Evolutionary conservation across 2,113 vertebrate species (phyloP).

Genomic region (Chauna torquata): DNA sequence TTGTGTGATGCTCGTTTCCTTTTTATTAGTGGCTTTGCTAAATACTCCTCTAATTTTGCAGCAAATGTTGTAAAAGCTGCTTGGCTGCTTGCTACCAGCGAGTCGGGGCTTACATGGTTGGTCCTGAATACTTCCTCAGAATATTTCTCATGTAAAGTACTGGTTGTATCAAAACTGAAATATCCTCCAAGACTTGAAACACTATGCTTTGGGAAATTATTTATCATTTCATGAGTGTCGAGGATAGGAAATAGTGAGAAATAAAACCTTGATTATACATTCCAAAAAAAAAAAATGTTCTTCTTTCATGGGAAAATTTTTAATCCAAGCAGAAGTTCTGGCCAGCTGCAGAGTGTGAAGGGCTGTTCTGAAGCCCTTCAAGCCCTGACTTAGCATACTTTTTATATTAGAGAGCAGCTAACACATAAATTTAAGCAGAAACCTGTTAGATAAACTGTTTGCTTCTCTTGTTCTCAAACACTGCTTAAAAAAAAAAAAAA

Average conservation of each 20-base stretch:
- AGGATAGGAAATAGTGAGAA: background rate
- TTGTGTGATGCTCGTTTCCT: background rate
- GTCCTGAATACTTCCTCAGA: background rate
- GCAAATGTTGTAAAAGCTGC: background rate
- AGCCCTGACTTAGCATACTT: background rate
- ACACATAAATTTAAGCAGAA: slow-evolving; percentile 8
- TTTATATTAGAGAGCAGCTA: background rate
- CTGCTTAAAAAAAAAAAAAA: background rate
- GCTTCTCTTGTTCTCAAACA: slow-evolving; percentile 40
- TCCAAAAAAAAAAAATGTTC: background rate
- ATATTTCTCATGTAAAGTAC: background rate
- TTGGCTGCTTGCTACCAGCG: rapidly evolving
- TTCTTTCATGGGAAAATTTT: background rate
- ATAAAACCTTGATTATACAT: background rate
- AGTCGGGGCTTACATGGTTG: background rate
- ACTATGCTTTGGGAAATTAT: background rate
- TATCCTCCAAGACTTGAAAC: background rate
- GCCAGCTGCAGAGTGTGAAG: background rate
- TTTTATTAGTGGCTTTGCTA: background rate
- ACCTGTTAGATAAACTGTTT: slow-evolving; percentile 9
- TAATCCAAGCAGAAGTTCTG: background rate
- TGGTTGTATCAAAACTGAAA: background rate
- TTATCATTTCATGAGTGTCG: background rate
- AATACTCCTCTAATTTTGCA: background rate
- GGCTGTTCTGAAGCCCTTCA: background rate